Evolutionary conservation across 2,113 vertebrate species (phyloP), one percentile per base, ranked within the genome.

Genomic region (Vulpes lagopus): DNA sequence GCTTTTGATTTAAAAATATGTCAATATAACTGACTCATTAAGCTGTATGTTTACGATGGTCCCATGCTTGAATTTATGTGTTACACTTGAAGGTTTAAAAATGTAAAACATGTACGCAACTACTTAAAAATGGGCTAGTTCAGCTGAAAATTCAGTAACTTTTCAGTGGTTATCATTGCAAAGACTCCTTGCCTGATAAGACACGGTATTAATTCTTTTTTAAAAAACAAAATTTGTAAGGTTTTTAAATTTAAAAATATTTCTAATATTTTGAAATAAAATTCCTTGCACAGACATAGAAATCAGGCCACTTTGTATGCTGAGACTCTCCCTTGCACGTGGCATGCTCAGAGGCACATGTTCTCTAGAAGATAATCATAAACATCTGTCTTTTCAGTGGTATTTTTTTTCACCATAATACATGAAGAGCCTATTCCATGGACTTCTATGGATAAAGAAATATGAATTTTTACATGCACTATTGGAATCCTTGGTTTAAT

Each of bases 141-240:
- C 43, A 92, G 51, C 74, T 98, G 86, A 96, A 96, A 97, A 53
- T 89, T 98, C 94, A 98, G 94, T 67, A 98, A 64, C 0, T 88
- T 97, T 95, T 93, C 55, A 98, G 30, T 49, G 82, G 85, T 90
- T 67, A 79, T 11, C 6, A 27, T 43, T 65, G 60, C 19, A 92
- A 96, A 85, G 59, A 89, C 22, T 30, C 15, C 30, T 83, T 83
- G 32, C 73, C 95, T 95, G 27, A 55, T 94, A 95, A 95, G 27
- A 90, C 25, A 80, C 23, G 23, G 23, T 43, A 43, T 74, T 92
- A 93, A 85, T 60, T 85, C 10, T 92, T 92, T 73, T 71, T 71
- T 0, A 51, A 74, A 64, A 64, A 57, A 38, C 20, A 69, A 86
- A 82, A 73, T 65, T 53, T 81, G 5, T 74, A 64, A 65, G 49